Base-by-base conservation (phyloP, 2,113 vertebrate species). In the Ciconia boyciana region DNA sequence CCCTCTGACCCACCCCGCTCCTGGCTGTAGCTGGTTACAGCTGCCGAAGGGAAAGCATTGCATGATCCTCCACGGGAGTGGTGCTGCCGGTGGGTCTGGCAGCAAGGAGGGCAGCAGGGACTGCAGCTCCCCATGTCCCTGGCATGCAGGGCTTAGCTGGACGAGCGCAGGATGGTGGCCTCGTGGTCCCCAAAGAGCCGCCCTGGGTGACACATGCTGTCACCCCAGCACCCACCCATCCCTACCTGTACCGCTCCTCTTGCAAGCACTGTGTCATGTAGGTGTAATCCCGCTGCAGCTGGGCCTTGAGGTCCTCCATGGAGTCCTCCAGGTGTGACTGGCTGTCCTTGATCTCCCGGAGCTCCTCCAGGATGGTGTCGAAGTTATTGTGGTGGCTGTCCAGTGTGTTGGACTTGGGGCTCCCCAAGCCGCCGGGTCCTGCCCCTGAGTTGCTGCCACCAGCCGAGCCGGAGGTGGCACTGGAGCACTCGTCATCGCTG, bases 231-330 rank as follows among this genome's bases (percentile, higher is more conserved):
- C 51, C 32, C 4, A 0, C n/a, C n/a, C 4, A 1, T 7, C 61
- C 96, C 76, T 70, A 99, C 99, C 99, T 99, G 98, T 99, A 99
- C 71, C 98, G 98, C 94, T 99, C 99, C 93, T 99, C 99, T 79
- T 99, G 99, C 97, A 99, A 96, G 96, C 99, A 99, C 98, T 99
- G 99, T 0, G 99, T 99, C 99, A 99, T 99, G 98, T 99, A 99
- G 93, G 98, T 98, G 97, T 99, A 99, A 97, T 99, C 99, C 43
- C 99, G 97, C 97, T 99, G 99, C 89, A 99, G 98, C 96, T 99
- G 99, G 0, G 98, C 98, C 97, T 99, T 99, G 97, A 99, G 98
- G 97, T 99, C 99, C 95, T 99, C 99, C 91, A 99, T 99, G 80
- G 99, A 98, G 52, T 99, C 99, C 97, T 99, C 99, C 98, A 99